phyloP scores from a whole-genome alignment of 2,113 vertebrate species.

The Capreolus pygargus region DNA sequence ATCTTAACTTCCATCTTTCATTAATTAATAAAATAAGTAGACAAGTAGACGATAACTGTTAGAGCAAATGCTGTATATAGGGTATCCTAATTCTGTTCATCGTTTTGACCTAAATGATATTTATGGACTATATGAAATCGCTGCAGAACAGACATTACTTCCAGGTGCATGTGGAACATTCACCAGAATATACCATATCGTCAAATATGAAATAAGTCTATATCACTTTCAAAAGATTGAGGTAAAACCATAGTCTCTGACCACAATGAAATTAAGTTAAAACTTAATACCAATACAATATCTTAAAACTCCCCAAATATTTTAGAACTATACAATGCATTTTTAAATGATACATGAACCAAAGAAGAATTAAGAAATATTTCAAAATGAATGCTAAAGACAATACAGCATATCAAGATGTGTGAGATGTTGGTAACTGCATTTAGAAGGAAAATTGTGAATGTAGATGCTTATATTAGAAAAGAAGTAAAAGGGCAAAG shows the following conservation, averaged over 20 bases:
- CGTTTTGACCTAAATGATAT: not conserved
- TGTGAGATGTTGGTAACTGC: not conserved
- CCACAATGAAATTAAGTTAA: not conserved
- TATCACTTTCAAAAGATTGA: not conserved
- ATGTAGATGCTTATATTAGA: not conserved
- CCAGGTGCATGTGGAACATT: not conserved
- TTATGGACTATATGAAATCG: not conserved
- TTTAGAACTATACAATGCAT: not conserved
- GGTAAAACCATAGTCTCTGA: not conserved
- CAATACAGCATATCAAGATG: not conserved
- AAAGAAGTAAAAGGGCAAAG: not conserved
- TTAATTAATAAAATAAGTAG: not conserved
- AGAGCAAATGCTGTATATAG: not conserved
- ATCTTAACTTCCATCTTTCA: not conserved
- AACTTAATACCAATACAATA: not conserved
- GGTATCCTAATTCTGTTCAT: not conserved
- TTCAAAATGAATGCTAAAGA: constrained; percentile 6
- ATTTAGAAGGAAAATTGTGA: not conserved
- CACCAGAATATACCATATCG: not conserved
- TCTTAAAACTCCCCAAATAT: not conserved
- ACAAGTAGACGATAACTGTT: not conserved
- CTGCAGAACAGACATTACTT: not conserved
- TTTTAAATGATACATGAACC: not conserved
- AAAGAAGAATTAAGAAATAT: not conserved
- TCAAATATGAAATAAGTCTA: not conserved